Base-by-base conservation (phyloP, 2,113 vertebrate species). In the Phalacrocorax brasilianus region DNA sequence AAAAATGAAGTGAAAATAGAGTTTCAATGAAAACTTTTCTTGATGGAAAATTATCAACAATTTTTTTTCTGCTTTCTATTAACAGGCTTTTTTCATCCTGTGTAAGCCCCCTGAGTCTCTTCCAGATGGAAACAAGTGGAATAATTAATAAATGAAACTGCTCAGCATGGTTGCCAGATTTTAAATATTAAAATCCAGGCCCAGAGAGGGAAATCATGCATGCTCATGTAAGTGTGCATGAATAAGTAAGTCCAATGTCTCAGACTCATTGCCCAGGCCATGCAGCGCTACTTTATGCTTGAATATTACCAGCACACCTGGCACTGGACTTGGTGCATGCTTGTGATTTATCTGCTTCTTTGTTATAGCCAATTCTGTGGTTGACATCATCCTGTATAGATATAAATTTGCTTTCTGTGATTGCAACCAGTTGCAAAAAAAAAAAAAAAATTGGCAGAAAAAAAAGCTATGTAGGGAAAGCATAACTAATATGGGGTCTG, bases 141-240 rank as follows among this genome's bases (percentile, higher is more conserved):
- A 40, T 32, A 91, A 93, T 73, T 78, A 88, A 79, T 73, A 95
- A 83, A 88, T 66, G 14, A 91, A 93, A 58, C 55, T 79, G 20
- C 53, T 95, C 38, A 58, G 28, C 11, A n/a, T 40, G 28, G 35
- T 15, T 95, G 63, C 85, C 79, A 93, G 33, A 62, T 79, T 90
- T 94, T 80, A 88, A 92, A 94, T 92, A 92, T 79, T 95, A 72
- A 96, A 91, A 73, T 76, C 13, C 17, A 65, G 5, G 7, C 14
- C n/a, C n/a, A 47, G 14, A 12, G n/a, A 47, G 35, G 44, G 38
- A 75, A 95, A 74, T 45, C 58, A 55, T 83, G 14, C 0, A 0
- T 88, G 30, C 20, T 50, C 38, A 55, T 62, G 3, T 38, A 79
- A 66, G 6, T 18, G 16, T 33, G 11, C 30, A 62, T 50, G 55